A percentile compares a stretch with the other conserved stretches of the same genome.
These are phyloP conservation scores for Alethe castanea DNA, from an alignment of 2,113 vertebrate species.

Conservation along the genomic window DNA sequence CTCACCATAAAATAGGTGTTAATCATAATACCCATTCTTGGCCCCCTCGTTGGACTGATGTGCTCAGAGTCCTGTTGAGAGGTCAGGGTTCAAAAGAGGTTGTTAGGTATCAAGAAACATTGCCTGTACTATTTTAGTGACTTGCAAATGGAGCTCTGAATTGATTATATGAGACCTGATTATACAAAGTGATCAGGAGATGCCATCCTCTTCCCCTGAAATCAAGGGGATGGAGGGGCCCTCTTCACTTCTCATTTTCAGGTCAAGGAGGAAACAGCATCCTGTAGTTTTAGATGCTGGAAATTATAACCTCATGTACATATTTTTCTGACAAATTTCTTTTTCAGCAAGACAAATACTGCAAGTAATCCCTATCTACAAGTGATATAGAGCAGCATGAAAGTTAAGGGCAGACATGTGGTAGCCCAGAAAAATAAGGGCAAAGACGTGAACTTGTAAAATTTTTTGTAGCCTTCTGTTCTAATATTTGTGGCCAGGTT, in stretches of 20 bases:
- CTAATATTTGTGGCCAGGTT: neutral
- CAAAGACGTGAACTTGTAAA: neutral
- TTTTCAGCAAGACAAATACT: neutral
- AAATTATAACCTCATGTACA: neutral
- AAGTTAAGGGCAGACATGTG: neutral
- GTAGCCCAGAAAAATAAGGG: neutral
- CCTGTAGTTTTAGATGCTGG: neutral
- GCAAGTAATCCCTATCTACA: neutral
- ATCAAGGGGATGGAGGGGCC: neutral
- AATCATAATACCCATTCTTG: slow-evolving; percentile 13
- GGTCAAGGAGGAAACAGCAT: neutral
- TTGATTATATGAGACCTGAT: neutral
- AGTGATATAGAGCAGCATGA: neutral
- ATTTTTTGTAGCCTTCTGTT: neutral
- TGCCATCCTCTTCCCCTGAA: neutral
- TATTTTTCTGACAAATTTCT: neutral
- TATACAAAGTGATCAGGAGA: neutral
- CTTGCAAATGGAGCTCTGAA: neutral
- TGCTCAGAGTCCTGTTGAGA: slow-evolving; percentile 3
- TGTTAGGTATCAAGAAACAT: neutral
- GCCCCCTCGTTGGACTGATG: neutral
- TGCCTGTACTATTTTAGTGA: slow-evolving; percentile 2
- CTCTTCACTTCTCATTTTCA: neutral
- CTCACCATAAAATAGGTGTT: slow-evolving; percentile 13
- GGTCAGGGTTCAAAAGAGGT: slow-evolving; percentile 29